These are phyloP conservation scores for Xenopus petersii DNA, from an alignment of 2,797 vertebrate species.

Conservation along the genomic window DNA sequence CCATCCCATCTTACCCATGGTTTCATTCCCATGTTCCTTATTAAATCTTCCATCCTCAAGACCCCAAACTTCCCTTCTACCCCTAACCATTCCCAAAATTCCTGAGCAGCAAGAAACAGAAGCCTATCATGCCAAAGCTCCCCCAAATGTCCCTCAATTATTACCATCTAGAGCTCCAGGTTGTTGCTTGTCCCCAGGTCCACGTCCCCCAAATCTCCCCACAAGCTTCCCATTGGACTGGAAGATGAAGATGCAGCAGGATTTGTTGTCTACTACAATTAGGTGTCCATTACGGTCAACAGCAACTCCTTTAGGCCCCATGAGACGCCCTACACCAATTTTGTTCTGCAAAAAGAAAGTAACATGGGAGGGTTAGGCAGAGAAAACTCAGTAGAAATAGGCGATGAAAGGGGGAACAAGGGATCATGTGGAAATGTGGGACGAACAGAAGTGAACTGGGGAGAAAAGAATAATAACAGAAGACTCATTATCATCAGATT, in stretches of 20 bases:
- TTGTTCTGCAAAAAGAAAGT: constrained; percentile 72
- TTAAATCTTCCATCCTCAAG: no score
- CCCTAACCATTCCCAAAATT: no score
- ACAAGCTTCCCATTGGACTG: constrained; percentile 93
- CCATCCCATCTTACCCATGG: no score
- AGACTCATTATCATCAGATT: no score
- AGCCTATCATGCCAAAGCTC: no score
- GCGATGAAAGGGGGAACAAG: no score
- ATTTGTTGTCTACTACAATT: constrained; percentile 96
- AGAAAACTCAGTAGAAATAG: not conserved
- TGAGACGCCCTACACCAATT: constrained; percentile 86
- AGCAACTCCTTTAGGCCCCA: constrained; percentile 92
- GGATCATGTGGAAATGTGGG: no score
- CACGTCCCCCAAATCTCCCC: constrained; percentile 87
- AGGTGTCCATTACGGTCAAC: constrained; percentile 93
- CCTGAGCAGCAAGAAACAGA: no score
- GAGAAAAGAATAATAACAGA: not conserved
- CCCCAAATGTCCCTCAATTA: not conserved
- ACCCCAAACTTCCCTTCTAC: no score
- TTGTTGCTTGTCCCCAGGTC: constrained; percentile 87
- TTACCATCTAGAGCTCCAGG: constrained; percentile 73
- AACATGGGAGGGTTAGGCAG: not conserved
- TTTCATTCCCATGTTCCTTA: no score
- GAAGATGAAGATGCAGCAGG: constrained; percentile 96
- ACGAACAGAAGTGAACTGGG: no score